Evolutionary conservation across 2,797 vertebrate species (phyloP).

Genomic region (Jordanella pulchra): DNA sequence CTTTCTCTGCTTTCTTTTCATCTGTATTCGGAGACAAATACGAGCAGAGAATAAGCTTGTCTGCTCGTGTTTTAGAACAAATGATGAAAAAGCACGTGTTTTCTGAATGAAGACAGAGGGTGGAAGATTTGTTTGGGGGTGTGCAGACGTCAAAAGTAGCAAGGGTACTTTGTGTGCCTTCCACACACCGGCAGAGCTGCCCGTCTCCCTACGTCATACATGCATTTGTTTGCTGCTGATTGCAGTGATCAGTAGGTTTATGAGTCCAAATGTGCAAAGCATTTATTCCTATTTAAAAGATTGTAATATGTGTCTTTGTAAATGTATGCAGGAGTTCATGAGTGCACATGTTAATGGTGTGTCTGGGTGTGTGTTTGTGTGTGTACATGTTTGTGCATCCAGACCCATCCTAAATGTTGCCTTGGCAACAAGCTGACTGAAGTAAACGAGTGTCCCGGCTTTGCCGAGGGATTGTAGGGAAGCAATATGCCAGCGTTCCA

Average conservation of each 20-base stretch:
- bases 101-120: conserved; percentile 64
- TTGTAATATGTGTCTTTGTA: conserved; percentile 4
- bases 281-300: conserved; percentile 37
- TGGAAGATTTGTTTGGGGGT: conserved; percentile 57
- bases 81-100: conserved; percentile 60
- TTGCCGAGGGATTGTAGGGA: conserved; percentile 78
- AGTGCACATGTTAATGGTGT: conserved; percentile 14
- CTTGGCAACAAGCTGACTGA: conserved; percentile 81
- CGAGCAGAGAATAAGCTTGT: conserved; percentile 50
- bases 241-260: conserved; percentile 5
- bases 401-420: conserved; percentile 77
- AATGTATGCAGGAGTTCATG: conserved; percentile 1
- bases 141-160: conserved; percentile 46
- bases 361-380: background rate
- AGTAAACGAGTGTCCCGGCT: conserved; percentile 79
- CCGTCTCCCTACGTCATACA: conserved; percentile 39
- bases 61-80: conserved; percentile 55
- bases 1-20: conserved; percentile 21
- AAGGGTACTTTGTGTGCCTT: conserved; percentile 59
- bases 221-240: conserved; percentile 43
- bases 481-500: conserved; percentile 80
- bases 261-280: conserved; percentile 8
- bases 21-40: conserved; percentile 55
- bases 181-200: conserved; percentile 43
- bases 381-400: conserved; percentile 47